phyloP scores from a whole-genome alignment of 2,888 invertebrate genomes.

The Cheiracanthium punctorium region DNA sequence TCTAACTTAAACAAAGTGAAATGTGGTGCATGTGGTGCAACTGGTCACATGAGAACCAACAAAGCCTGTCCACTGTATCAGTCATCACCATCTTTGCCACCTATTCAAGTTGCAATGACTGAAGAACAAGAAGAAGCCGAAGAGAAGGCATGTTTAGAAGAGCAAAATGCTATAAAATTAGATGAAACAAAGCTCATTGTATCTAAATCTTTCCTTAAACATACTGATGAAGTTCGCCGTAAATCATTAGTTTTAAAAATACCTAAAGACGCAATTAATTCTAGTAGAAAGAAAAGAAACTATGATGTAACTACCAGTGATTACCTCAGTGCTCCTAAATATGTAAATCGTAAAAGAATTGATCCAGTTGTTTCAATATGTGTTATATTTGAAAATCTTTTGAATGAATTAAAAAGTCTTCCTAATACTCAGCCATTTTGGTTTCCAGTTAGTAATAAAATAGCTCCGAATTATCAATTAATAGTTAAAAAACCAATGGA shows the following conservation, averaged over 20 bases:
- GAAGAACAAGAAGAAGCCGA: conserved; percentile 88
- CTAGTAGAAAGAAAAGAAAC: conserved; percentile 81
- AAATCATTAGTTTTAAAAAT: conserved; percentile 86
- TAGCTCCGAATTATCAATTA: conserved; percentile 94
- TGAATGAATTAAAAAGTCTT: conserved; percentile 92
- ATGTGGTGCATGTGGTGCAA: conserved; percentile 96
- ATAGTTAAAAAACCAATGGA: conserved; percentile 97
- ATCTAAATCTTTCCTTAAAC: conserved; percentile 90
- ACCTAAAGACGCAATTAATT: conserved; percentile 83
- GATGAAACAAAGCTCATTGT: conserved; percentile 95
- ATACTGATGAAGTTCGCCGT: conserved; percentile 89
- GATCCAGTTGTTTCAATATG: conserved; percentile 94
- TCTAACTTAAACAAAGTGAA: conserved; percentile 80
- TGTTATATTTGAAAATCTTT: conserved; percentile 90
- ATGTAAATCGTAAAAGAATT: conserved; percentile 92
- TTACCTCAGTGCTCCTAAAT: conserved; percentile 89
- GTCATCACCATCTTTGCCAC: conserved; percentile 75
- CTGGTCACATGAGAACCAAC: conserved; percentile 90
- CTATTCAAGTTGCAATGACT: conserved; percentile 83
- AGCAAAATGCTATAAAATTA: conserved; percentile 91
- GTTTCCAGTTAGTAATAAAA: conserved; percentile 94
- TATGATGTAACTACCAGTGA: conserved; percentile 87
- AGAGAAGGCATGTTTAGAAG: conserved; percentile 83
- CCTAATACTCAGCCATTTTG: conserved; percentile 93
- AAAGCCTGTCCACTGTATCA: conserved; percentile 96